Conservation (phyloP, 2,797 vertebrate genomes). For the Rhincodon typus region DNA sequence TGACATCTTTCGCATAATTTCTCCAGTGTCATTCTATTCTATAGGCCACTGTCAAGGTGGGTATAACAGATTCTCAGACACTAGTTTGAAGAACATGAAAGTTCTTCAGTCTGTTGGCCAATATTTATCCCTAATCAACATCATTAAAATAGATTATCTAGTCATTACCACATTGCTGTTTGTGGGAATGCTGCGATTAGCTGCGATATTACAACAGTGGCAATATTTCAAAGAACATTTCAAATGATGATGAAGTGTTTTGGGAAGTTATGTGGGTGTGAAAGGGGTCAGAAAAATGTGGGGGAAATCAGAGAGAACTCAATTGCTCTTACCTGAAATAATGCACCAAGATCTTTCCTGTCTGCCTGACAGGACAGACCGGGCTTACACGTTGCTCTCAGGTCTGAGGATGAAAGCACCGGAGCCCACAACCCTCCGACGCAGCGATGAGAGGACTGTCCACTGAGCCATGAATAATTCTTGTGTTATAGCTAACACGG, state of each 20-base stretch:
- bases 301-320: not conserved
- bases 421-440: not conserved
- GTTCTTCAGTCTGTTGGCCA: not conserved
- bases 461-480: not conserved
- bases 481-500: constrained; percentile 43
- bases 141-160: not conserved
- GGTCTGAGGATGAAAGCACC: not conserved
- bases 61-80: not conserved
- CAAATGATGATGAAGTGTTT: not conserved
- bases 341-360: not conserved
- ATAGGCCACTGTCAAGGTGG: not conserved
- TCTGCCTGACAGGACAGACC: not conserved
- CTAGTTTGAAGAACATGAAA: not conserved
- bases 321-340: not conserved
- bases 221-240: not conserved
- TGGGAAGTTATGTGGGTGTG: not conserved
- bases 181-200: not conserved
- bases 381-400: not conserved
- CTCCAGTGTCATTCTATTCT: not conserved
- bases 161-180: not conserved
- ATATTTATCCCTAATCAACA: not conserved
- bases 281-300: not conserved
- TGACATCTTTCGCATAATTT: not conserved
- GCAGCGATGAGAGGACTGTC: not conserved
- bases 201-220: not conserved